These are phyloP conservation scores for Huso huso DNA, from an alignment of 2,797 vertebrate genomes.

Conservation along the genomic window DNA sequence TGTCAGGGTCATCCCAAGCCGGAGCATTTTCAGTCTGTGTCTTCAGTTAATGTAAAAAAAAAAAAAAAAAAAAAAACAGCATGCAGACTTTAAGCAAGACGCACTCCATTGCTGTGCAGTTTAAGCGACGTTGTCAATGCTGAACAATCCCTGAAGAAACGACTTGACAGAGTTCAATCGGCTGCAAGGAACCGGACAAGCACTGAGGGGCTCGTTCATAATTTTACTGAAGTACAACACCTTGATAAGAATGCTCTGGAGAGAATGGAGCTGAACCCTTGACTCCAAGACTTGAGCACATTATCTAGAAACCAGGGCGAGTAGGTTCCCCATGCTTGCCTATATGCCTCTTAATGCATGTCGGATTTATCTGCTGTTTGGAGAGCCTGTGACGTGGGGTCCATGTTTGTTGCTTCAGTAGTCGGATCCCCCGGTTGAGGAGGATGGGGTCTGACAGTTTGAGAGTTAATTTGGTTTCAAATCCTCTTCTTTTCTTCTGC, in stretches of 20 bases:
- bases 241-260: neutral
- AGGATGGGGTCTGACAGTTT: constrained; percentile 31
- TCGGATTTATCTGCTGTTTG: neutral
- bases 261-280: neutral
- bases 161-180: too few relatives aligned
- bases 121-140: too few relatives aligned
- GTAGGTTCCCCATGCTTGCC: neutral
- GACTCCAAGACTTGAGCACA: neutral
- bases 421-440: constrained; percentile 5
- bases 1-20: too few relatives aligned
- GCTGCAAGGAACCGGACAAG: too few relatives aligned
- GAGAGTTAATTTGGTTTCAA: constrained; percentile 24
- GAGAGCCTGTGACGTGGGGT: neutral
- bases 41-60: too few relatives aligned
- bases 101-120: too few relatives aligned
- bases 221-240: too few relatives aligned
- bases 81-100: too few relatives aligned
- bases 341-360: neutral
- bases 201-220: too few relatives aligned
- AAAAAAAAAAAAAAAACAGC: too few relatives aligned
- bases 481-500: constrained; percentile 6
- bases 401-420: neutral
- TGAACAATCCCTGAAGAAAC: too few relatives aligned
- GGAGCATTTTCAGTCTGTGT: too few relatives aligned
- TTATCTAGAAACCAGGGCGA: neutral